Evolutionary conservation across 2,797 vertebrate genomes (phyloP), one percentile per base, ranked within the genome.

Genomic region (Amblyraja radiata): DNA sequence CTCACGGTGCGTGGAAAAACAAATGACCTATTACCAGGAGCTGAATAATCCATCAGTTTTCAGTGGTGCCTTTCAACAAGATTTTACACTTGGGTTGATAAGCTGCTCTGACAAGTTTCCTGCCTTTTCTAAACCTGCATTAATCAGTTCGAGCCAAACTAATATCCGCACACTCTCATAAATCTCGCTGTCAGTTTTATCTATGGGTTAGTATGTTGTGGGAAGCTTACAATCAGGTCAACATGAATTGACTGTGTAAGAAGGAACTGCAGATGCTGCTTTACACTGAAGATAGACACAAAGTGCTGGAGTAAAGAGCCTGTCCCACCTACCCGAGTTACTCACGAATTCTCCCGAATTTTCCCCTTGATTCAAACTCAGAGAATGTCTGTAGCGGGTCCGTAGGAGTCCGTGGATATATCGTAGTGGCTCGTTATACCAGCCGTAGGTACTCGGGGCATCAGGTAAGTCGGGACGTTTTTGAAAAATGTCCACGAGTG

Each of bases 91-190:
- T 88, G n/a, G 65, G 61, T 28, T 14, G 65, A 4, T 28, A 86
- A 32, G 58, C 5, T 86, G n/a, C n/a, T 88, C 84, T 65, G 84
- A 28, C 28, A 32, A 65, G 61, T 88, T 88, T n/a, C 46, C 8
- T 88, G 61, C 84, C 84, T 88, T 88, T 88, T 65, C 61, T 32
- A 65, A 65, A 88, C 63, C 28, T 65, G n/a, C 61, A 58, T 28
- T 84, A 58, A 84, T 61, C 54, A 28, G 25, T 84, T 61, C 14
- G 10, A n/a, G 58, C 79, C 21, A 81, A 23, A 58, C 23, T 23
- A 83, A 83, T 83, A 13, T 25, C 25, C 6, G 88, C 28, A n/a
- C 1, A 88, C 14, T 65, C 14, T n/a, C 63, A 7, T 88, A 65
- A 86, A 32, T 63, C 14, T 32, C 14, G 32, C 28, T 65, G 28